Evolutionary conservation across 2,797 vertebrate genomes (phyloP), one percentile per base, ranked within the genome.

Genomic region (Halcyon chelicuti): DNA sequence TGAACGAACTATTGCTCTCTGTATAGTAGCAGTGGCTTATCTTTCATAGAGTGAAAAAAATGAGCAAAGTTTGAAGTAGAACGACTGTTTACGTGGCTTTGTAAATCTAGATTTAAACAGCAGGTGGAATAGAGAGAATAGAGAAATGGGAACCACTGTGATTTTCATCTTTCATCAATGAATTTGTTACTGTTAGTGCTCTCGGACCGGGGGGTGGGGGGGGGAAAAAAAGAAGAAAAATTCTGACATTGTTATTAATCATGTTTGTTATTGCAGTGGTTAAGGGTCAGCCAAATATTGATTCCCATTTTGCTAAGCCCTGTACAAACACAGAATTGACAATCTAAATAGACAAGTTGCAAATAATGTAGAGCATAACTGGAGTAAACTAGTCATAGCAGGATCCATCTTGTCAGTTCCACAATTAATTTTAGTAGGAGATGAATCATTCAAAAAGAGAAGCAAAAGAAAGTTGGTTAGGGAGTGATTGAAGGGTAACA

Each of bases 1-100:
- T 98, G 98, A 98, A 98, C 97, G 98, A 99, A 98, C 98, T 99
- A 97, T 98, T 98, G 98, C 98, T 98, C 96, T 97, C 95, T 97
- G 90, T 98, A 98, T 98, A 98, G 98, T 98, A 98, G 98, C 42
- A 98, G 97, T 94, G 93, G 94, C 98, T 99, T 99, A 99, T 98
- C 98, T 97, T 98, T 96, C 93, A 97, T 96, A 92, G 96, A 97
- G 98, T 91, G 98, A 98, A 99, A 98, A 99, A 99, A 99, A 97
- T 98, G 97, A 98, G 40, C 16, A 66, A 94, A 93, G 14, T 94
- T 91, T 78, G 82, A 84, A 76, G 66, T 51, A 88, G 73, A 75
- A 66, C 81, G 37, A 18, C 52, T 80, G 57, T 66, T 76, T 78
- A 55, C 75, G 94, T 86, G 46, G 51, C 26, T 91, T 91, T 73